Conservation (phyloP, 2,888 invertebrate genomes). For the Eumacrocentrus americanus region DNA sequence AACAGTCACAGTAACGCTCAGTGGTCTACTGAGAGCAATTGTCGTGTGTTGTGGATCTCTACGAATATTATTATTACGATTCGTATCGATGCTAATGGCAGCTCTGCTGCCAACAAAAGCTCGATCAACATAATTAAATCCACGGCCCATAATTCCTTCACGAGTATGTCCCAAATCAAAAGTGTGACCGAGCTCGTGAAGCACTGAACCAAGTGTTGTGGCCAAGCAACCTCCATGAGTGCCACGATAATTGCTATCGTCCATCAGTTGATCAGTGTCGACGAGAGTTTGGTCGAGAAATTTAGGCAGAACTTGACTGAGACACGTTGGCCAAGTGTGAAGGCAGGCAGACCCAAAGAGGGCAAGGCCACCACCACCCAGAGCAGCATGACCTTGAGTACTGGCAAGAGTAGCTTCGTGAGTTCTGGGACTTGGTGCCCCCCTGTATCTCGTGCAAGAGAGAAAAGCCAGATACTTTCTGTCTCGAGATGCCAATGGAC, state of each 20-base stretch:
- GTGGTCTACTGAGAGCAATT: constrained; percentile 67
- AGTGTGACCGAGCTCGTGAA: constrained; percentile 93
- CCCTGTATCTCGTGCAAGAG: constrained; percentile 82
- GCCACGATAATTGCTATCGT: constrained; percentile 90
- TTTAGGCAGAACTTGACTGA: constrained; percentile 68
- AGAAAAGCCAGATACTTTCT: constrained; percentile 90
- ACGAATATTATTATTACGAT: constrained; percentile 67
- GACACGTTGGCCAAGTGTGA: constrained; percentile 83
- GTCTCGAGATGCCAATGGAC: constrained; percentile 61
- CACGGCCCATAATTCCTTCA: constrained; percentile 91
- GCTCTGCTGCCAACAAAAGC: constrained; percentile 71
- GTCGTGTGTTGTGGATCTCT: constrained; percentile 71
- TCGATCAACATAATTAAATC: constrained; percentile 82
- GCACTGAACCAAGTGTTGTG: constrained; percentile 87
- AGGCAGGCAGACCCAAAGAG: constrained; percentile 89
- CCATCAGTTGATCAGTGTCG: constrained; percentile 78
- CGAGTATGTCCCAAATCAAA: constrained; percentile 92
- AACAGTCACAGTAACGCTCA: constrained; percentile 67
- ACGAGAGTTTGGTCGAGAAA: constrained; percentile 70
- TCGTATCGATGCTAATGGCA: constrained; percentile 63
- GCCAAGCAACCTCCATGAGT: constrained; percentile 88
- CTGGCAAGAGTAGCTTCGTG: constrained; percentile 74
- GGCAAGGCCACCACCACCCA: constrained; percentile 91
- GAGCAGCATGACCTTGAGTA: constrained; percentile 83
- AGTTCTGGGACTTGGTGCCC: constrained; percentile 68